Evolutionary conservation across 2,888 invertebrate species (phyloP), one percentile per base, ranked within the genome.

Genomic region (Mylabris sibirica): DNA sequence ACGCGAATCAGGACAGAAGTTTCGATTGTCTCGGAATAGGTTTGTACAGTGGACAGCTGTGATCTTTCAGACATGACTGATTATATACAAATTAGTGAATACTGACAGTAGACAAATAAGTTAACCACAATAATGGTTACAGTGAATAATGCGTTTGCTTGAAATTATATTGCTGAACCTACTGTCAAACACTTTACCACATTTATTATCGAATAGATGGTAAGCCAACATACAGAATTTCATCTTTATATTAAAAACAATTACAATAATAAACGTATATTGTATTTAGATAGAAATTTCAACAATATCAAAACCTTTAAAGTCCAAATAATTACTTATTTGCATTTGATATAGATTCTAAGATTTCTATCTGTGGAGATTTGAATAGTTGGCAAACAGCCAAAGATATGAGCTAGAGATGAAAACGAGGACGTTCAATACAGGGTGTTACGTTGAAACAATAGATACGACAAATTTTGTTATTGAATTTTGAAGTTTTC

Each of bases 71-170:
- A 17, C 44, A 44, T 44, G 17, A 44, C 4, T 44, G 44, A 44
- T 44, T 44, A 17, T 44, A 17, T 6, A 44, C 44, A 44, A 44
- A 44, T 44, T 44, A 44, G 17, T 44, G 44, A 17, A 44, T 44
- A 44, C n/a, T 44, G 44, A 44, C 44, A 44, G 30, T 30, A 44
- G 44, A 44, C 44, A 44, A 44, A 44, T 44, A 44, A 44, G 44
- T 44, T n/a, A 17, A 44, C 44, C 17, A 44, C 44, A 44, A n/a
- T 17, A 44, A 44, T 44, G 44, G 44, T 44, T 44, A 44, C 44
- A 44, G 17, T 44, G 44, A 44, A 44, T 44, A 44, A 44, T 44
- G 44, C 17, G 44, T 44, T 44, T 44, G 44, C 44, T 44, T 44
- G 44, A 44, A 44, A 44, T 20, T 49, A 49, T 49, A 49, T 20